Conservation (phyloP, 2,797 vertebrate species). For the Alosa sapidissima region DNA sequence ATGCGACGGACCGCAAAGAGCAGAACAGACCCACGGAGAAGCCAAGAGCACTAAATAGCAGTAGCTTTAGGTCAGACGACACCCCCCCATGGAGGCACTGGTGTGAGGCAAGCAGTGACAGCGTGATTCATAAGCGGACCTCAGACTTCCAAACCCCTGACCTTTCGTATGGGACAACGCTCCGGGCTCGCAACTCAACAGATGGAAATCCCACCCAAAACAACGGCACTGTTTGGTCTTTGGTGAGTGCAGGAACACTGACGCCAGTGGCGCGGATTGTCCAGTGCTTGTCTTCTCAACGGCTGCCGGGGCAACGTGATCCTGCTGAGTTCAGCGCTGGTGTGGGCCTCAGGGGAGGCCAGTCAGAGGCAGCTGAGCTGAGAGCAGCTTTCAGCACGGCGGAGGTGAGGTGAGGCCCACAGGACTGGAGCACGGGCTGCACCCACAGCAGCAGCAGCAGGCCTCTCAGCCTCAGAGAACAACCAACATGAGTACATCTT, state of each 20-base stretch:
- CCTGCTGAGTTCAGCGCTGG: not conserved
- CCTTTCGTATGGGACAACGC: not conserved
- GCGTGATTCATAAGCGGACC: not conserved
- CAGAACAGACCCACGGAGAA: not conserved
- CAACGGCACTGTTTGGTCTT: not conserved
- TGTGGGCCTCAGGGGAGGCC: not conserved
- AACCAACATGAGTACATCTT: too few relatives aligned
- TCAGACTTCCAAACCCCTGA: constrained; percentile 1
- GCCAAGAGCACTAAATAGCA: constrained; percentile 40
- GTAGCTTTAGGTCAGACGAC: not conserved
- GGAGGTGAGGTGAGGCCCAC: not conserved
- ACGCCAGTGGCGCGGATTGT: not conserved
- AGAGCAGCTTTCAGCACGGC: not conserved
- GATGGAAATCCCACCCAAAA: constrained; percentile 15
- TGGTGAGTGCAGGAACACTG: constrained; percentile 17
- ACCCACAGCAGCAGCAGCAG: not conserved
- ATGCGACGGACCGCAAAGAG: not conserved
- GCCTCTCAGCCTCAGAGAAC: not conserved
- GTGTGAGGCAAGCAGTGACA: not conserved
- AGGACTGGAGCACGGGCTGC: not conserved
- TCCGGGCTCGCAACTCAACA: not conserved
- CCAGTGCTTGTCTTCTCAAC: not conserved
- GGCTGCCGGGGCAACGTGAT: not conserved
- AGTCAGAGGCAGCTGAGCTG: not conserved
- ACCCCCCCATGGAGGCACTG: not conserved